Conservation (phyloP, 2,888 invertebrate genomes). For the Ganaspis brasiliensis region DNA sequence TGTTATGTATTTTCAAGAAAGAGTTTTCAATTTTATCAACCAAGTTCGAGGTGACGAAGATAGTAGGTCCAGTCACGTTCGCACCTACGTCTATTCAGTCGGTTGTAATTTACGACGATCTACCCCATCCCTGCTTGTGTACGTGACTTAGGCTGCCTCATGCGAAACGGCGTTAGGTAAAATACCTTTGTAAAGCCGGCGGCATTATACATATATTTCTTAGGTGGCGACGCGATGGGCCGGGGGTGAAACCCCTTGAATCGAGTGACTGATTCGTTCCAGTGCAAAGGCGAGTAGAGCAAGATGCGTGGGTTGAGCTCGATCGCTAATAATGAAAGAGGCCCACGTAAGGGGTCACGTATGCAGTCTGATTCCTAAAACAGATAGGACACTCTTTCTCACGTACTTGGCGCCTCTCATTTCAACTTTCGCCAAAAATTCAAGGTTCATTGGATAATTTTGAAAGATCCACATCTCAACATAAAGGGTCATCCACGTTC, state of each 20-base stretch:
- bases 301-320: conserved; percentile 26
- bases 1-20: background rate
- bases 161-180: conserved; percentile 45
- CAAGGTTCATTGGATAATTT: too few relatives aligned
- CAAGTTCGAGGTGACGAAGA: background rate
- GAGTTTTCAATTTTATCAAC: too few relatives aligned
- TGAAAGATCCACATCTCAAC: too few relatives aligned
- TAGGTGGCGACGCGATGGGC: conserved; percentile 50
- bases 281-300: conserved; percentile 34
- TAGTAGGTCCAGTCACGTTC: conserved; percentile 8
- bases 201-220: conserved; percentile 60
- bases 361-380: background rate
- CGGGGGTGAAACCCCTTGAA: conserved; percentile 30
- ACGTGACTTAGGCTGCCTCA: conserved; percentile 38
- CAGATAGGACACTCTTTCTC: background rate
- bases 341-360: conserved; percentile 19
- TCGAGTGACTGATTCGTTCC: conserved; percentile 49
- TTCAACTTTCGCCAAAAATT: too few relatives aligned
- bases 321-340: conserved; percentile 5
- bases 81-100: conserved; percentile 13
- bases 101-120: conserved; percentile 43
- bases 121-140: conserved; percentile 9
- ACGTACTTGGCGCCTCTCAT: conserved; percentile 16
- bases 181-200: conserved; percentile 51
- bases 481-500: too few relatives aligned